Evolutionary conservation across 2,888 invertebrate genomes (phyloP).

Genomic region (Pterostichus niger): DNA sequence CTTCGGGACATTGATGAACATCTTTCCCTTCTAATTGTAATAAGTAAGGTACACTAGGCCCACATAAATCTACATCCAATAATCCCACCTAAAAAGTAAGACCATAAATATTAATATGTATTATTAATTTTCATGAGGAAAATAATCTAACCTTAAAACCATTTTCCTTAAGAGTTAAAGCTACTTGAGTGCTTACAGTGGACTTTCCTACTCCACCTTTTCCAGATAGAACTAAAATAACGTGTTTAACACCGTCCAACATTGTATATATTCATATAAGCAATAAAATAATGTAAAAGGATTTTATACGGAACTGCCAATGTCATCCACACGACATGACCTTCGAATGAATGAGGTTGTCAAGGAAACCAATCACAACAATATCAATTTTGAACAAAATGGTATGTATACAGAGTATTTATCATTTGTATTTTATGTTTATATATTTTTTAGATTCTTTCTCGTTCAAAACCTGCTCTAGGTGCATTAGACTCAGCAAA

Average conservation of each 20-base stretch:
- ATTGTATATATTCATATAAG: constrained; percentile 76
- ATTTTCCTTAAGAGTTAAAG: constrained; percentile 89
- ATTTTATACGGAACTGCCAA: constrained; percentile 25
- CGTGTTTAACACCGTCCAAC: constrained; percentile 89
- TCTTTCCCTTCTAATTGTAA: constrained; percentile 90
- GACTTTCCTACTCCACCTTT: constrained; percentile 99
- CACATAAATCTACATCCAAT: constrained; percentile 96
- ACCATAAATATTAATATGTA: constrained; percentile 14
- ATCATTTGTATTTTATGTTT: constrained; percentile 8
- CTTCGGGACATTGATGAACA: constrained; percentile 93
- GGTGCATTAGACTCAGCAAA: constrained; percentile 73
- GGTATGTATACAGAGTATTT: constrained; percentile 43
- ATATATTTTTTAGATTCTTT: constrained; percentile 84
- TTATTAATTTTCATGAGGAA: constrained; percentile 16
- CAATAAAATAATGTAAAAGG: not conserved
- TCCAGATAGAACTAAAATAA: constrained; percentile 96
- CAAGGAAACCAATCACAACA: constrained; percentile 53
- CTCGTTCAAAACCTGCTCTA: constrained; percentile 89
- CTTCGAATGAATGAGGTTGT: constrained; percentile 1
- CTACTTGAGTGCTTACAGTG: constrained; percentile 95
- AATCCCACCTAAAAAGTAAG: constrained; percentile 88
- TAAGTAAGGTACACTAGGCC: constrained; percentile 95
- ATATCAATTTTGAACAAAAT: constrained; percentile 45
- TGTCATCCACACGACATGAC: constrained; percentile 23
- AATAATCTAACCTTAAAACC: constrained; percentile 85